Percentiles rank a stretch among this genome's conserved stretches.
Evolutionary conservation across 2,797 vertebrate genomes (phyloP).

Genomic region (Onychomys leucogaster): DNA sequence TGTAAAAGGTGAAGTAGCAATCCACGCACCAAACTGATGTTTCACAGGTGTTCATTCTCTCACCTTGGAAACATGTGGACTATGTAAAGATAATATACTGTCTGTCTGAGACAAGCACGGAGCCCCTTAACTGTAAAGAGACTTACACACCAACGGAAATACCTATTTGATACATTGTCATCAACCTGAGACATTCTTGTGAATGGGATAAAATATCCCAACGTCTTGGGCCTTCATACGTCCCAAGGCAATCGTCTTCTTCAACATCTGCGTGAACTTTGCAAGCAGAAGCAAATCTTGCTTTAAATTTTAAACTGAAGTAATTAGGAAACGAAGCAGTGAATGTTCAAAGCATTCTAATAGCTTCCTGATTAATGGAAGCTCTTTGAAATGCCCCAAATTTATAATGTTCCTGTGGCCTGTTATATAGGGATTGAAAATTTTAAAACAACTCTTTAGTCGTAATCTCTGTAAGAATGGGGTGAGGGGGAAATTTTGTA

Average conservation of each 20-base stretch:
- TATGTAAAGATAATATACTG: neutral
- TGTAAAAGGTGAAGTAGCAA: neutral
- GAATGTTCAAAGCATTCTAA: constrained; percentile 78
- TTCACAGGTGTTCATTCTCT: neutral
- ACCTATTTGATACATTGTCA: constrained; percentile 23
- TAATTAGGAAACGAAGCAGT: constrained; percentile 78
- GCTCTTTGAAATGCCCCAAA: constrained; percentile 75
- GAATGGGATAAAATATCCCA: neutral
- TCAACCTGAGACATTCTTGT: constrained; percentile 12
- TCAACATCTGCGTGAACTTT: constrained; percentile 68
- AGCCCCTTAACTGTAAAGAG: neutral
- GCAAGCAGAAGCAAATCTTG: constrained; percentile 61
- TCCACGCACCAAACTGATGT: neutral
- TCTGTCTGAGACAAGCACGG: neutral
- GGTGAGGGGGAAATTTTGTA: neutral
- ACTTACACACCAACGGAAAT: neutral
- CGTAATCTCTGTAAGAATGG: constrained; percentile 47
- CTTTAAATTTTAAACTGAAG: constrained; percentile 69
- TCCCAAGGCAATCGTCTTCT: constrained; percentile 2
- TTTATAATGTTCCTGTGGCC: constrained; percentile 66
- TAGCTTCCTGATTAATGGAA: constrained; percentile 70
- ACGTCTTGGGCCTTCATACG: neutral
- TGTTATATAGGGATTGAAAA: constrained; percentile 72
- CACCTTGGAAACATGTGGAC: constrained; percentile 1
- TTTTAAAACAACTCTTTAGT: constrained; percentile 22